phyloP scores from a whole-genome alignment of 1,140 invertebrate genomes.

The Armadillidium nasatum region DNA sequence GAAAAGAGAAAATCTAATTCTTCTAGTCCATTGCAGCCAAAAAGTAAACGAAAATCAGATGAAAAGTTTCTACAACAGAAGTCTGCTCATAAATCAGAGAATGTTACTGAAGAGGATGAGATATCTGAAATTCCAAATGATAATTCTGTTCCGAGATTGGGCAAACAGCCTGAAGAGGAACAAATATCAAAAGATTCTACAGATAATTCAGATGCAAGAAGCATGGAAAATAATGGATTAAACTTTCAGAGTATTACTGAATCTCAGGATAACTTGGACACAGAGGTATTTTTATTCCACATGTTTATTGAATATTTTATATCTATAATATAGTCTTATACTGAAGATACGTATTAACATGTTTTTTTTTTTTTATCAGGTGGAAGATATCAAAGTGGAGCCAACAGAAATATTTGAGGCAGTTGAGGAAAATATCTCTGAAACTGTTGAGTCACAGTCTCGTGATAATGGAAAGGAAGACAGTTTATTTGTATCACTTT shows the following conservation, averaged over 20 bases:
- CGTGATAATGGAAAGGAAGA: background rate
- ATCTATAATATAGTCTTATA: too few species aligned
- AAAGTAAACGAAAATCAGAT: background rate
- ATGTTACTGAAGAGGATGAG: background rate
- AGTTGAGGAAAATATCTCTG: background rate
- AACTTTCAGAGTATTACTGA: background rate
- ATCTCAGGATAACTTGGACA: too few species aligned
- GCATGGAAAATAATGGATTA: background rate
- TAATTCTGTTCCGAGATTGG: background rate
- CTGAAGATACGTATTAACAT: too few species aligned
- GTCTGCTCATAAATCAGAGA: background rate
- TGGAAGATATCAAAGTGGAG: background rate
- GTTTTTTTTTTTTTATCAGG: background rate
- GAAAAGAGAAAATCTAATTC: background rate
- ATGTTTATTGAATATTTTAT: too few species aligned
- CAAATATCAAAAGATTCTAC: background rate
- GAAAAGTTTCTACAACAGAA: background rate
- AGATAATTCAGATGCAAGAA: background rate
- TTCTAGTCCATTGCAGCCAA: constrained; percentile 3
- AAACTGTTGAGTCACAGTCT: background rate
- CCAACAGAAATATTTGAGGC: constrained; percentile 1
- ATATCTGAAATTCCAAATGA: background rate
- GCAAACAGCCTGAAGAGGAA: background rate
- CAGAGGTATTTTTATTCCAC: too few species aligned
- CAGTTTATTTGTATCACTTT: constrained; percentile 6